Evolutionary conservation across 2,797 vertebrate species (phyloP), one percentile per base, ranked within the genome.

Genomic region (Cephalopachus bancanus): DNA sequence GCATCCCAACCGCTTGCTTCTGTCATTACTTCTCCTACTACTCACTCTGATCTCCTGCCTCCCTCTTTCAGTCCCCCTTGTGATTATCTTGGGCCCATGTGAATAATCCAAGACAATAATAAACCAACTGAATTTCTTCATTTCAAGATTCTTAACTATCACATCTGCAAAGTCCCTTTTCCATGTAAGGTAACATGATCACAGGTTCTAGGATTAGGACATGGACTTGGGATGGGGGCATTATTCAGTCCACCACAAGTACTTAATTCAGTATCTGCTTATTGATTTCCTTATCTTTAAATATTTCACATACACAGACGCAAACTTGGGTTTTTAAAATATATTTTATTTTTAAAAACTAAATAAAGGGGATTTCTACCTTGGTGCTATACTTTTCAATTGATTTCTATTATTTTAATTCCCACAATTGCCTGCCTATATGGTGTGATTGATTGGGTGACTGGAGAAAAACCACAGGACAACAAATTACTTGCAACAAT

Each of bases 361-460:
- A 26, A 67, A 69, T 83, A 53, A 59, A 20, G 24, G 2, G 9
- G 7, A 60, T n/a, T 78, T 83, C 17, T 76, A 78, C 7, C 44
- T 26, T 72, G 12, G 3, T 83, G 10, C n/a, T 49, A 87, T 44
- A 74, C 5, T 79, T 83, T 94, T 83, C 22, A 60, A 90, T 53
- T 87, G 30, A 83, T 93, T 78, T 81, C 19, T 91, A 72, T 91
- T 80, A 12, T 87, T 83, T 85, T 55, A 92, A 74, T 83, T 83
- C 26, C 28, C 83, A 90, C 83, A 90, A 87, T 33, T 76, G 1
- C 37, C 10, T 79, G 19, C 28, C 5, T 71, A 60, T 76, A 74
- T 64, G 30, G 30, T 53, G 1, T 62, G 17, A 80, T 65, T 51
- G 12, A 15, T 88, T 26, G 9, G 79, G 14, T 74, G 44, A 94